phyloP scores from a whole-genome alignment of 2,113 vertebrate species.

The Pygoscelis adeliae region DNA sequence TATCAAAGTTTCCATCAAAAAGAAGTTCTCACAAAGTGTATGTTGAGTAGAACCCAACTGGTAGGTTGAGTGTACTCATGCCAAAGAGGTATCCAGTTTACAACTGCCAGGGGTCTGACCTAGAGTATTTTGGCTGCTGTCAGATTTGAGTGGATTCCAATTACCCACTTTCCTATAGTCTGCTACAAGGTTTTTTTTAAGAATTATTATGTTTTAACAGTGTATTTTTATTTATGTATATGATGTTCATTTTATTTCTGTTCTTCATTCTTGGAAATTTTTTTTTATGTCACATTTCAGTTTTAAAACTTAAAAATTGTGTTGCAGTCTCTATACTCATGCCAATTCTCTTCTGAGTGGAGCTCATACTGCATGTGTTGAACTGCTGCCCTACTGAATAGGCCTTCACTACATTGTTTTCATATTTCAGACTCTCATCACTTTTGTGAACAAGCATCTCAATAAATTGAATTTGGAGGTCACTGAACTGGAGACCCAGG shows the following conservation, averaged over 20 bases:
- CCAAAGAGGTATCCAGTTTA: neutral
- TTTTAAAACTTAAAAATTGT: neutral
- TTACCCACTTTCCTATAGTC: neutral
- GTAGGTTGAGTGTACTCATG: neutral
- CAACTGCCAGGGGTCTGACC: neutral
- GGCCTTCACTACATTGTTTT: slow-evolving; percentile 9
- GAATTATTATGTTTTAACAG: neutral
- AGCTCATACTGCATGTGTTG: neutral
- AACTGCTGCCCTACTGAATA: neutral
- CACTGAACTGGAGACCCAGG: slow-evolving; percentile 97
- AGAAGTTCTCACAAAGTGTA: neutral
- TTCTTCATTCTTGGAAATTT: neutral
- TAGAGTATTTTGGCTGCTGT: neutral
- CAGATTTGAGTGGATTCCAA: neutral
- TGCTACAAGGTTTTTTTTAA: neutral
- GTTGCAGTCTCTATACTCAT: neutral
- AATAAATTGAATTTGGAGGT: slow-evolving; percentile 98
- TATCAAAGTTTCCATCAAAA: neutral
- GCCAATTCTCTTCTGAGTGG: neutral
- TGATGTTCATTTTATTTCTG: neutral
- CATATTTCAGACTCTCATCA: slow-evolving; percentile 90
- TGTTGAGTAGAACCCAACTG: neutral
- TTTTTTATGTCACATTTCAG: neutral
- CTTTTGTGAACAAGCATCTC: slow-evolving; percentile 98
- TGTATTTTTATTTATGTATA: neutral